Percentiles rank a stretch among this genome's conserved stretches.
phyloP scores from a whole-genome alignment of 2,888 invertebrate genomes.

The Mimachlamys varia region DNA sequence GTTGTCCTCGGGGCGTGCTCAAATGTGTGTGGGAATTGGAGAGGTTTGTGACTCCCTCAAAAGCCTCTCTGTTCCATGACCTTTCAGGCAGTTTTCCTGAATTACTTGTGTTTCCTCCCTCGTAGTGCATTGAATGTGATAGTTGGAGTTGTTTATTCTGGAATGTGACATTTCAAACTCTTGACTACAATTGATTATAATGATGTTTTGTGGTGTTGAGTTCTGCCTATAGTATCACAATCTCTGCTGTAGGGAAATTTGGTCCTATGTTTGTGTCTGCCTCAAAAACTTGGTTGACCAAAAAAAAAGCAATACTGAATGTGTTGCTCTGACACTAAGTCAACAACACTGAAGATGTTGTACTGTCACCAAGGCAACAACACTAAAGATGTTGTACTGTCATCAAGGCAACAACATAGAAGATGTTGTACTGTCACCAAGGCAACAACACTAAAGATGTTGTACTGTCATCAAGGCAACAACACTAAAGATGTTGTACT shows the following conservation, averaged over 20 bases:
- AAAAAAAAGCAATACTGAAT: too few species aligned
- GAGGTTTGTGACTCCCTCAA: neutral
- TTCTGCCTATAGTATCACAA: neutral
- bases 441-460: too few species aligned
- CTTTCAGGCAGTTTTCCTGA: neutral
- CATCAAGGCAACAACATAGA: too few species aligned
- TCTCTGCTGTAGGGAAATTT: neutral
- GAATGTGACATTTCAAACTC: neutral
- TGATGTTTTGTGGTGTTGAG: neutral
- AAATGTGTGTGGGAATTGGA: neutral
- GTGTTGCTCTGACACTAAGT: too few species aligned
- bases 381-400: too few species aligned
- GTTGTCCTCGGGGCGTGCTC: neutral
- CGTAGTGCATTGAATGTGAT: neutral
- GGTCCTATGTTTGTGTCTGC: too few species aligned
- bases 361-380: too few species aligned
- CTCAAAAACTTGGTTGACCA: too few species aligned
- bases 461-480: too few species aligned
- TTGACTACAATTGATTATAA: neutral
- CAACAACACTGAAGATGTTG: too few species aligned
- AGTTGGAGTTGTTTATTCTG: neutral
- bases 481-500: too few species aligned
- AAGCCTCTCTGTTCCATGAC: neutral
- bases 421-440: too few species aligned
- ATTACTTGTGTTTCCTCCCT: neutral